Base-by-base conservation (phyloP, 23 tunicate species). In the Botrylloides violaceus region DNA sequence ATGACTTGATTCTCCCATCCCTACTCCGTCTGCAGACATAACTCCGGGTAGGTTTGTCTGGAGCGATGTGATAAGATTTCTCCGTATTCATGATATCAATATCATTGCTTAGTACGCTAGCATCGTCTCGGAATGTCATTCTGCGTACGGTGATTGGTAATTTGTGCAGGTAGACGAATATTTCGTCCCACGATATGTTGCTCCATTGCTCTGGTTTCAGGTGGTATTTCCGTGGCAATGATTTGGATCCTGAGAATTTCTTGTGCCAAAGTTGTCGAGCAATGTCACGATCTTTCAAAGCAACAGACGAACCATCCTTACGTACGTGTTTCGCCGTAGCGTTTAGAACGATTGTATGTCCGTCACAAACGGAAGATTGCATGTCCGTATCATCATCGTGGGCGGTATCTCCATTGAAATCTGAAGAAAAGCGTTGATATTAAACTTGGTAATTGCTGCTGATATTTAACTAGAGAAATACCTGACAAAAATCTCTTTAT, bases 141-240 rank as follows among this genome's bases (percentile, higher is more conserved):
- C n/a, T n/a, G n/a, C n/a, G n/a, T n/a, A 58, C 62, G 12, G 29
- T 29, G 5, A 28, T 28, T 19, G 7, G 33, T 12, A 33, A 21
- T 9, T 33, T 63, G 32, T 63, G 70, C 29, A 63, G 3, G 36
- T 63, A 63, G n/a, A 63, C 70, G 29, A 63, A 63, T 29, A 63
- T 63, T 31, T 63, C 70, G 35, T 63, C 70, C 70, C 70, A 63
- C 32, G 29, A 7, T 25, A 63, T 63, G 4, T 15, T 34, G 20
- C 36, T 33, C 33, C 33, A 25, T 4, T 63, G 34, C 7, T 63
- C 33, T 63, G 19, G 34, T 28, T 31, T 29, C 3, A 63, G 36
- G n/a, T 7, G 18, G 4, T 25, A 27, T 27, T 9, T 63, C 7
- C 70, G 35, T 31, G 35, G 7, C 35, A 63, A 31, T 33, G 7